Evolutionary conservation across 2,797 vertebrate species (phyloP).

Genomic region (Sebastes oblongus): DNA sequence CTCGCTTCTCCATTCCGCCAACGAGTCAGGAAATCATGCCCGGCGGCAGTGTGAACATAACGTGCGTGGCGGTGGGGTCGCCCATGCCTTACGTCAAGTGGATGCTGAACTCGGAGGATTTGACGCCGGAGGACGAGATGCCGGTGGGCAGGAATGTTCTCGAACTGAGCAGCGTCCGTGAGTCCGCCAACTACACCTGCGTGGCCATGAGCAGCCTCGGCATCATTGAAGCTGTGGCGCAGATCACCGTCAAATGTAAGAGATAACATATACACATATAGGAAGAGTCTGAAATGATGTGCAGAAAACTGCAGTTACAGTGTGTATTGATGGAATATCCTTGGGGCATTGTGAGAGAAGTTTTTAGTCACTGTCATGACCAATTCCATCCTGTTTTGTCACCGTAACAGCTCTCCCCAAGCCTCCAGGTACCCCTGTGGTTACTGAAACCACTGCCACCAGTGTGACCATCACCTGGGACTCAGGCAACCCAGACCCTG

Average conservation of each 20-base stretch:
- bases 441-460: slow-evolving; percentile 97
- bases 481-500: slow-evolving; percentile 96
- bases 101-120: slow-evolving; percentile 97
- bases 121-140: slow-evolving; percentile 99
- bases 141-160: slow-evolving; percentile 97
- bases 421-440: slow-evolving; percentile 93
- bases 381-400: slow-evolving; percentile 34
- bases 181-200: slow-evolving; percentile 99
- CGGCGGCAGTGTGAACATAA: slow-evolving; percentile 98
- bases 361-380: not conserved
- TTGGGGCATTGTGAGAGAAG: not conserved
- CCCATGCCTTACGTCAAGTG: slow-evolving; percentile 99
- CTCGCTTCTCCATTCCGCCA: slow-evolving; percentile 98
- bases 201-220: slow-evolving; percentile 99
- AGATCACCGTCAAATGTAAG: slow-evolving; percentile 99
- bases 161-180: slow-evolving; percentile 93
- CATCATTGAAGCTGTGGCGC: slow-evolving; percentile 95
- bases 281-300: not conserved
- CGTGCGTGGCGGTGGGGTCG: slow-evolving; percentile 97
- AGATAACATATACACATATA: not conserved
- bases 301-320: not conserved
- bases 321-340: not conserved
- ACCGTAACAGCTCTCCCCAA: slow-evolving; percentile 91
- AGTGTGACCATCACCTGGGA: slow-evolving; percentile 99
- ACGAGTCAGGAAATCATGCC: slow-evolving; percentile 99